Evolutionary conservation across 1,140 invertebrate genomes (phyloP), one percentile per base, ranked within the genome.

Genomic region (Zophobas atratus): DNA sequence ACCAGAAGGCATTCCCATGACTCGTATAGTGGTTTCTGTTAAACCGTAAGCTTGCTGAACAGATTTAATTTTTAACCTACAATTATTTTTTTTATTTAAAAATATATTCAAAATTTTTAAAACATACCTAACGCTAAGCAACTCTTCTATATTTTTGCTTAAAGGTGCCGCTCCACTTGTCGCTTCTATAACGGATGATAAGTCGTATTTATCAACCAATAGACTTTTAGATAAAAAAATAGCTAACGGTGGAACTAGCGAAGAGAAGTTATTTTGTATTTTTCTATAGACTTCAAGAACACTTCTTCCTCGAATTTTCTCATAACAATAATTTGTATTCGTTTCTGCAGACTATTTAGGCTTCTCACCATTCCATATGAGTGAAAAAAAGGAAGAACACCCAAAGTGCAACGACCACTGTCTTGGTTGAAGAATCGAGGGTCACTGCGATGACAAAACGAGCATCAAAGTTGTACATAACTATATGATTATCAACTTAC

Each of bases 241-340:
- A 6, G 55, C 60, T 34, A 81, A 35, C 1, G 80, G 80, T 20
- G 80, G 80, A n/a, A 72, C 77, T 1, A 81, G 8, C 2, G 38
- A 8, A 2, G 75, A 32, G 1, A 53, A 8, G 35, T 39, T 8
- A 79, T 76, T 56, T 49, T 73, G 48, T 81, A 77, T n/a, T 79
- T 71, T 75, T 81, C 67, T 8, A 79, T 77, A 1, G 71, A 32
- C 46, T 60, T 70, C 5, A 81, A 43, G 39, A 75, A 81, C 0
- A 87, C 48, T 49, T 91, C 85, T 6, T 89, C 87, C 0, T 93
- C 90, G 84, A 94, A 94, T 70, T 87, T 88, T 34, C 82, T 8
- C n/a, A 87, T 41, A 51, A 83, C 84, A 2, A 86, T 82, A 1
- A 83, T 41, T 20, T 77, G 82, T 51, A 20, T 67, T 43, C n/a